Evolutionary conservation across 1,140 invertebrate species (phyloP).

Genomic region (Achatina immaculata): DNA sequence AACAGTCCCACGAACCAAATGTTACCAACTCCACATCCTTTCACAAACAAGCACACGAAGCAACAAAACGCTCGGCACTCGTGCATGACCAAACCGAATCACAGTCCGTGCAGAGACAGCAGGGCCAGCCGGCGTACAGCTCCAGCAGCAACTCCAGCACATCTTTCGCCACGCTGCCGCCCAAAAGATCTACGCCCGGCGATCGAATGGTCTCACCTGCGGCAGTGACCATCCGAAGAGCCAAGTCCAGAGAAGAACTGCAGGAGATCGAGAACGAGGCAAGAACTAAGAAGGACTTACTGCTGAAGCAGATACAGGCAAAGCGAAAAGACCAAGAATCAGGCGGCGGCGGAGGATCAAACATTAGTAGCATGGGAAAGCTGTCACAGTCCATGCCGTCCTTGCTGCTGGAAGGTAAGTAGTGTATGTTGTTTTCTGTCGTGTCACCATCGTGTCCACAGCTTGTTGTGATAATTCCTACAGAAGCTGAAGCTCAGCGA

Average conservation of each 20-base stretch:
- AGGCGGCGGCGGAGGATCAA: not conserved
- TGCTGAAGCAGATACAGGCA: slow-evolving; percentile 32
- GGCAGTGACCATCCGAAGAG: slow-evolving; percentile 7
- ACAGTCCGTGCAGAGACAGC: not conserved
- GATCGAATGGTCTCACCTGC: not conserved
- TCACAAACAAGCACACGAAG: not conserved
- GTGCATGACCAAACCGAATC: not conserved
- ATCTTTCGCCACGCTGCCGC: not conserved
- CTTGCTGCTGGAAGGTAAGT: slow-evolving; percentile 22
- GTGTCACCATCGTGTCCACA: not conserved
- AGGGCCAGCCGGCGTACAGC: not conserved
- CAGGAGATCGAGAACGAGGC: not conserved
- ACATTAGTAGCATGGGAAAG: slow-evolving; percentile 20
- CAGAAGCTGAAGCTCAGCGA: too few relatives aligned
- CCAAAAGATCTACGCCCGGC: not conserved
- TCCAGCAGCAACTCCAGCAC: not conserved
- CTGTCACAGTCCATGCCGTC: slow-evolving; percentile 33
- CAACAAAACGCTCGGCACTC: not conserved
- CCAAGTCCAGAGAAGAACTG: slow-evolving; percentile 35
- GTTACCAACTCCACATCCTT: not conserved
- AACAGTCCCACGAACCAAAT: not conserved
- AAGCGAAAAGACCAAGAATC: not conserved
- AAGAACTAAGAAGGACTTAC: not conserved
- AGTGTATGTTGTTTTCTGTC: not conserved
- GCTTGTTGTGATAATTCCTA: not conserved